Conservation (phyloP, 1,140 invertebrate genomes). For the Drosophila persimilis region DNA sequence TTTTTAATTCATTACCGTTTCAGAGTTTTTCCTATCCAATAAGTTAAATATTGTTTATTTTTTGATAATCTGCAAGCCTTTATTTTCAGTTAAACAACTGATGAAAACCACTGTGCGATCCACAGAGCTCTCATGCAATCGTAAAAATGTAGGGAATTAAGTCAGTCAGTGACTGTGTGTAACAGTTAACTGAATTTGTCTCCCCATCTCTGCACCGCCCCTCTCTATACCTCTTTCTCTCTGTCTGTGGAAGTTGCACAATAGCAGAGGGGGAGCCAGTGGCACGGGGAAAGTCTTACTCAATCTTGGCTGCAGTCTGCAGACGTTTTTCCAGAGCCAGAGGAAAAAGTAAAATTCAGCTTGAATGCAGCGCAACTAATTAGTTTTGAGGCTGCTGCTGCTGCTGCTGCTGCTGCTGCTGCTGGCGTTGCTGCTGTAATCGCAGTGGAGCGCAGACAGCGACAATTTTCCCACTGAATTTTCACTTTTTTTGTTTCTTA, state of each 20-base stretch:
- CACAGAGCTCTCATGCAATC: constrained; percentile 32
- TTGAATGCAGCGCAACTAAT: constrained; percentile 74
- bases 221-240: constrained; percentile 25
- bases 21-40: too few relatives aligned
- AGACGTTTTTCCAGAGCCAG: constrained; percentile 7
- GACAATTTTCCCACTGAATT: constrained; percentile 78
- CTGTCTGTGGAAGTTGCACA: constrained; percentile 37
- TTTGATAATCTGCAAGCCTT: too few relatives aligned
- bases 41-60: too few relatives aligned
- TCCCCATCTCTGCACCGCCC: neutral
- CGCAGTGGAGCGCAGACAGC: constrained; percentile 58
- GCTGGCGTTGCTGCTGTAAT: constrained; percentile 60
- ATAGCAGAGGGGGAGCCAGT: neutral
- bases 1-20: too few relatives aligned
- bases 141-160: constrained; percentile 76
- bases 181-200: constrained; percentile 78
- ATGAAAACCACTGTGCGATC: constrained; percentile 17
- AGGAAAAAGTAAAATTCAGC: constrained; percentile 65
- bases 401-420: constrained; percentile 49
- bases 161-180: constrained; percentile 72
- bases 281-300: constrained; percentile 64
- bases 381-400: constrained; percentile 65
- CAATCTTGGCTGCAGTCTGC: constrained; percentile 53
- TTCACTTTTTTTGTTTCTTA: constrained; percentile 61
- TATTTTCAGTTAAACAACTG: constrained; percentile 5